Percentiles rank a stretch among this genome's conserved stretches.
These are phyloP conservation scores for Callinectes sapidus DNA, from an alignment of 2,888 invertebrate species.

Conservation along the genomic window DNA sequence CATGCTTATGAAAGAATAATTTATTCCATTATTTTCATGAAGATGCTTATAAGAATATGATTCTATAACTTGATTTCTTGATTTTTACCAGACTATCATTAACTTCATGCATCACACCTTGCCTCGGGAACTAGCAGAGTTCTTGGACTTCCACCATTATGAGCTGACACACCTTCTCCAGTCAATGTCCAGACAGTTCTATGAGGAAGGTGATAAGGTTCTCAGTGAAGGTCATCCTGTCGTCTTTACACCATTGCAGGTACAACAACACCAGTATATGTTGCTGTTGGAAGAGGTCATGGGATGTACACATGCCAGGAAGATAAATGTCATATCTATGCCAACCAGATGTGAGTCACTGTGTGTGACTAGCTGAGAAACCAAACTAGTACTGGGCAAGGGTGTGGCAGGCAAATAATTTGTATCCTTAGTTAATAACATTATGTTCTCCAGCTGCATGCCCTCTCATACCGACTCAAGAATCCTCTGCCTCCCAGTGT, in stretches of 20 bases:
- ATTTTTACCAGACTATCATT: constrained; percentile 64
- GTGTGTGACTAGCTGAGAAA: no score
- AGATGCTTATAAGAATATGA: neutral
- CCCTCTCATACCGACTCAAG: constrained; percentile 91
- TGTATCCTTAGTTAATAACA: neutral
- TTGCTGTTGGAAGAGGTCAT: neutral
- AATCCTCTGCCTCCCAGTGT: constrained; percentile 59
- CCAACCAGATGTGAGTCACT: no score
- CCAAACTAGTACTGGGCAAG: neutral
- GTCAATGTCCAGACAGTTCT: constrained; percentile 87
- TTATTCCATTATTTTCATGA: neutral
- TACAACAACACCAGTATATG: constrained; percentile 75
- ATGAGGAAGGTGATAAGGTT: constrained; percentile 83
- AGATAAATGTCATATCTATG: neutral
- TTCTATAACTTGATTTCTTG: neutral
- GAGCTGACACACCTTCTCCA: constrained; percentile 92
- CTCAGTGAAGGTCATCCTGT: constrained; percentile 78
- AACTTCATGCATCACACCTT: constrained; percentile 78
- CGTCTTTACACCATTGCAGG: constrained; percentile 87
- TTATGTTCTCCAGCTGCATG: constrained; percentile 83
- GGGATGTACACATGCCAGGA: neutral
- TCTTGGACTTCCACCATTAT: constrained; percentile 91
- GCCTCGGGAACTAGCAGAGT: constrained; percentile 88
- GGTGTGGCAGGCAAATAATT: neutral
- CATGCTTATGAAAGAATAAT: no score